phyloP scores from a whole-genome alignment of 2,113 vertebrate species.

The Leucoraja erinaceus region DNA sequence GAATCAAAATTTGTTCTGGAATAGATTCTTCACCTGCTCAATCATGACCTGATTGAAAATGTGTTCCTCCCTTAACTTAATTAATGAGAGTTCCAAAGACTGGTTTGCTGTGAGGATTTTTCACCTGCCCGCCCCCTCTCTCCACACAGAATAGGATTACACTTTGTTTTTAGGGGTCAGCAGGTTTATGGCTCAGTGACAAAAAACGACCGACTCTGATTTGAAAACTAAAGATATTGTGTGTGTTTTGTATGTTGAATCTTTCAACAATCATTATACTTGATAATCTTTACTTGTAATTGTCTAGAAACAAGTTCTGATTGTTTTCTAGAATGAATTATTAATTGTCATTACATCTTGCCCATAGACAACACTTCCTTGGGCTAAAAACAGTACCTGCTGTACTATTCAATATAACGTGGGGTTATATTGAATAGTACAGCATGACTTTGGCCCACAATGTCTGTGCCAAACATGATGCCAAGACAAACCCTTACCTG shows the following conservation, averaged over 20 bases:
- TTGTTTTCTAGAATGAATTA: neutral
- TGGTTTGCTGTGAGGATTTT: neutral
- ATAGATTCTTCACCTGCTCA: neutral
- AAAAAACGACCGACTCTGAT: neutral
- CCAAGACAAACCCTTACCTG: no score
- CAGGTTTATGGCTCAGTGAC: neutral
- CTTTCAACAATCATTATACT: no score
- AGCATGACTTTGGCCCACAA: no score
- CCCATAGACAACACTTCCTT: neutral
- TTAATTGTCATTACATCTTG: neutral
- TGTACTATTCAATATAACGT: no score
- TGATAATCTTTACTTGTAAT: neutral
- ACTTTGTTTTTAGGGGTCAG: neutral
- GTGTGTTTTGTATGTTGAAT: no score
- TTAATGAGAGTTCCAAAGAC: neutral
- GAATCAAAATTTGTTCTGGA: neutral
- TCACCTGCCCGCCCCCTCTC: no score
- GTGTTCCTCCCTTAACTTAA: neutral
- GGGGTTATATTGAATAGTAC: no score
- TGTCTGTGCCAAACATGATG: no score
- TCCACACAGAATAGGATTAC: neutral
- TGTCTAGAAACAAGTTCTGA: neutral
- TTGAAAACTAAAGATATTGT: no score
- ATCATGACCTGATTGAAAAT: neutral
- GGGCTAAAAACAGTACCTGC: no score